Base-by-base conservation (phyloP, 2,797 vertebrate species). In the Merluccius polli region DNA sequence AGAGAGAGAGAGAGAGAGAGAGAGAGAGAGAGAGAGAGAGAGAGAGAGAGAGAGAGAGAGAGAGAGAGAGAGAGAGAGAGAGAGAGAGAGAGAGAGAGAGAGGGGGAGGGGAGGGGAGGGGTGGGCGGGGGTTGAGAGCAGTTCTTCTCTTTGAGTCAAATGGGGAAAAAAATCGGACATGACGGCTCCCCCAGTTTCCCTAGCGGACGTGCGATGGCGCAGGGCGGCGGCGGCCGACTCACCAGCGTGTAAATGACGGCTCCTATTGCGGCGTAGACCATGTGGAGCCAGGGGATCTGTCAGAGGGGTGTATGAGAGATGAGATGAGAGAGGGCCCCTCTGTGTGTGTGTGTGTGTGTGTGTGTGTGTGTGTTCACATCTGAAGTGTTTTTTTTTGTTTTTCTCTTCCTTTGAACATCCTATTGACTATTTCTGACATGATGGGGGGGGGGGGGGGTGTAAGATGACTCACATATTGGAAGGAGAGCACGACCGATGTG, bases 191-290 rank as follows among this genome's bases (percentile, higher is more conserved):
- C 16, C 41, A 4, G 16, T 24, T 33, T 63, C 35, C 30, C 33
- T 5, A 21, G 29, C 4, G n/a, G 18, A 9, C 18, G 21, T 24
- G 48, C 48, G 21, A 52, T n/a, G n/a, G 18, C 3, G 18, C n/a
- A 32, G 29, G 44, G 76, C 8, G 71, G 41, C 27, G 74, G 52
- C 30, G 0, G 24, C 52, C 1, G n/a, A 79, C n/a, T 97, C 88
- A 99, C 97, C 96, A 99, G 90, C 33, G 97, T 99, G 89, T 96
- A 98, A 59, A 93, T 86, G 0, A 98, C 89, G 70, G 97, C 97
- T 21, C 96, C 96, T 0, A 97, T 91, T 79, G 95, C 96, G 0
- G 96, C 96, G 0, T 97, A 98, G 72, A 99, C 84, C 97, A 98
- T 98, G 72, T 99, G 96, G 24, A 98, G 95, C 97, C 97, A 99